Evolutionary conservation across 2,797 vertebrate genomes (phyloP).

Genomic region (Triplophysa bombifrons): DNA sequence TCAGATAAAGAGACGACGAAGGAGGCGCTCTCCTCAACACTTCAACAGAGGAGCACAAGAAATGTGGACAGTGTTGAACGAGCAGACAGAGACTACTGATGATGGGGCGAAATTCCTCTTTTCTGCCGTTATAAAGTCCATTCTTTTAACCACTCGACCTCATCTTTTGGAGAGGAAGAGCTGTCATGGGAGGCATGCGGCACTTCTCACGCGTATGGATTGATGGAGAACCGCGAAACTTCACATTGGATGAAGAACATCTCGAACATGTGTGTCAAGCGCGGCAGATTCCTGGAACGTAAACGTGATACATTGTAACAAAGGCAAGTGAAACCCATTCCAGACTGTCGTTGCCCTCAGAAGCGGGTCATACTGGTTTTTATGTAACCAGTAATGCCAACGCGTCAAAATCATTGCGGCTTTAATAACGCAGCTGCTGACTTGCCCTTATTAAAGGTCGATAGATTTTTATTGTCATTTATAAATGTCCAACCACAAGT

Average conservation of each 20-base stretch:
- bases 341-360: not conserved
- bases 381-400: not conserved
- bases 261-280: conserved; percentile 18
- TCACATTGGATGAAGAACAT: conserved; percentile 22
- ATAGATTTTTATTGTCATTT: not conserved
- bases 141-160: conserved; percentile 3
- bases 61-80: conserved; percentile 22
- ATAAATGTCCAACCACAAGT: conserved; percentile 7
- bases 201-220: conserved; percentile 34
- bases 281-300: conserved; percentile 23
- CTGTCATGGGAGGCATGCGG: conserved; percentile 24
- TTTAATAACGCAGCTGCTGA: conserved; percentile 1
- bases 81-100: not conserved
- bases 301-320: conserved; percentile 17
- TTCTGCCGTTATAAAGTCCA: not conserved
- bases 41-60: conserved; percentile 4
- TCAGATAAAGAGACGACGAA: conserved; percentile 5
- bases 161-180: not conserved
- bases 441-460: conserved; percentile 44
- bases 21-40: conserved; percentile 42
- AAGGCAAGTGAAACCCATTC: conserved; percentile 49
- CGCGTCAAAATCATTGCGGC: not conserved
- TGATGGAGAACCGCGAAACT: conserved; percentile 40
- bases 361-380: not conserved
- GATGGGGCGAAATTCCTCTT: not conserved